Evolutionary conservation across 2,113 vertebrate species (phyloP), one percentile per base, ranked within the genome.

Genomic region (Thinocorus orbignyianus): DNA sequence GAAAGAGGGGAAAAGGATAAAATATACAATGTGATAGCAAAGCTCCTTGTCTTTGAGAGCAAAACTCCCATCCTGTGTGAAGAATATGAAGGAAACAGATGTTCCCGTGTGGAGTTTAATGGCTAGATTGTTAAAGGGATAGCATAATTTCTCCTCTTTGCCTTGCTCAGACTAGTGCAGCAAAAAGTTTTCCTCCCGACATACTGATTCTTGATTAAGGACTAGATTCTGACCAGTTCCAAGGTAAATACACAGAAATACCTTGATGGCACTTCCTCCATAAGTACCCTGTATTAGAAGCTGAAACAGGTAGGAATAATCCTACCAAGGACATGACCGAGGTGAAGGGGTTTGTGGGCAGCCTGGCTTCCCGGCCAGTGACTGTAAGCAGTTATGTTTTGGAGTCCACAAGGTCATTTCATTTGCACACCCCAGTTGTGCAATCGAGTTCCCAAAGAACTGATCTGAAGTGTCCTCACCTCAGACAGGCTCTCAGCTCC

Each of bases 21-120:
- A 95, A 96, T 91, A 94, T 92, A 94, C 61, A 93, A 93, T 0
- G 65, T 91, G 93, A 94, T 76, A 94, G 80, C 61, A 93, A 86
- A 94, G 52, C 31, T 94, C 52, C 73, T 81, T 84, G 88, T 88
- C 92, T 88, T 72, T 81, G 61, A 90, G 49, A 93, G 61, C 41
- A 84, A 91, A 90, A 72, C 37, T 76, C 86, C 88, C 81, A 92
- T 89, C 54, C 88, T 61, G 73, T 92, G 82, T 6, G 5, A 93
- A 48, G 90, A 87, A 81, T 61, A 79, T 37, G 86, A 86, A 84
- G 91, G 77, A 95, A 97, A 95, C 92, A 93, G 90, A 94, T 84
- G 83, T 93, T 95, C 69, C 86, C 0, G 0, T 60, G 69, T 61
- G 39, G 86, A 86, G 44, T 84, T 95, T 72, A 95, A 84, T 30